Conservation (phyloP, 2,888 invertebrate genomes). For the Calephelis perditalis region DNA sequence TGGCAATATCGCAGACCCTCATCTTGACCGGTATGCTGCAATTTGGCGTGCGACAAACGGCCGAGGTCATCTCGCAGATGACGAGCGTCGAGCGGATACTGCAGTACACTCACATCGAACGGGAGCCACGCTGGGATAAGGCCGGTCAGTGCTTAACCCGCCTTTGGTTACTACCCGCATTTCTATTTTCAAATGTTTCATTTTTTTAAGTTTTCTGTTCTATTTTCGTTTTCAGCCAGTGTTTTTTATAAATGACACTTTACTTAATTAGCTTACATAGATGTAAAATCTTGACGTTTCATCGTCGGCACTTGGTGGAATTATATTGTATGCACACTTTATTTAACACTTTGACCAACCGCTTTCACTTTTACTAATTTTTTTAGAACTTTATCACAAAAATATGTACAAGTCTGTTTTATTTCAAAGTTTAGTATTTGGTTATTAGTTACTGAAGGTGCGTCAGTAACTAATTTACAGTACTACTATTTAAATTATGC, state of each 20-base stretch:
- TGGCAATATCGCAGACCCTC: conserved; percentile 83
- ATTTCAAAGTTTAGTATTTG: too few relatives aligned
- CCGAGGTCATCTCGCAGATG: conserved; percentile 84
- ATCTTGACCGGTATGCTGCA: conserved; percentile 84
- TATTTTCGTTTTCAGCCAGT: not conserved
- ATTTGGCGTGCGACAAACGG: conserved; percentile 84
- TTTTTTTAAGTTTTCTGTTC: not conserved
- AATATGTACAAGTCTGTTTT: too few relatives aligned
- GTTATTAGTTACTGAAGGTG: too few relatives aligned
- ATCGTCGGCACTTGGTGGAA: too few relatives aligned
- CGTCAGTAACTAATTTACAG: too few relatives aligned
- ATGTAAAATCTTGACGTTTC: too few relatives aligned
- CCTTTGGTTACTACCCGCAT: not conserved
- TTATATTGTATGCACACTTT: too few relatives aligned
- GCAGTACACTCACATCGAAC: conserved; percentile 83
- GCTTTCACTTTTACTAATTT: too few relatives aligned
- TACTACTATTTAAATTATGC: too few relatives aligned
- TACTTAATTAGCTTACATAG: too few relatives aligned
- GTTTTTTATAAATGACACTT: not conserved
- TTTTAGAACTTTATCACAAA: too few relatives aligned
- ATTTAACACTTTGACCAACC: too few relatives aligned
- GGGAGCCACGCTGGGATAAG: conserved; percentile 75
- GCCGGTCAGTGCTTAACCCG: conserved; percentile 46
- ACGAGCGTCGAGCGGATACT: conserved; percentile 85
- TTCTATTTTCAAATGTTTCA: not conserved